phyloP scores from a whole-genome alignment of 2,888 invertebrate species.

The Keiferia lycopersicella region DNA sequence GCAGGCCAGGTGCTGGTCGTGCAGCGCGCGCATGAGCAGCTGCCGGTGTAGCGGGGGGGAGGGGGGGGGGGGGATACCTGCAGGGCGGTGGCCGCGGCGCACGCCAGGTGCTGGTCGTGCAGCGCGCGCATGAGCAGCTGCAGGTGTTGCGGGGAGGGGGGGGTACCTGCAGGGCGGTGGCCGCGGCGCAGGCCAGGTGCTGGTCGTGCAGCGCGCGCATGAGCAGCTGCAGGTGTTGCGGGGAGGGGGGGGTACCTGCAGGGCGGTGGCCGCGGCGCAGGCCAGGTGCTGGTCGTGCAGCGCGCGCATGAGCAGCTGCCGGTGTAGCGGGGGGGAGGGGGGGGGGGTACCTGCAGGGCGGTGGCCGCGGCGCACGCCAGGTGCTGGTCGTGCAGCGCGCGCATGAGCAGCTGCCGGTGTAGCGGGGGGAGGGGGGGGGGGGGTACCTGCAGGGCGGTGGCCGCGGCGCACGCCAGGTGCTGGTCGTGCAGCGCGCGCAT shows the following conservation, averaged over 20 bases:
- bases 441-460: neutral
- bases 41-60: too few relatives aligned
- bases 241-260: conserved; percentile 91
- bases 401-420: conserved; percentile 3
- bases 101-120: conserved; percentile 86
- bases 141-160: too few relatives aligned
- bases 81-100: conserved; percentile 91
- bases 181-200: conserved; percentile 89
- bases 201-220: conserved; percentile 85
- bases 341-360: neutral
- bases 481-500: neutral
- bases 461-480: neutral
- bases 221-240: conserved; percentile 83
- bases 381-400: neutral
- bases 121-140: too few relatives aligned
- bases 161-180: conserved; percentile 90
- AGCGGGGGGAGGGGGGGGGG: too few relatives aligned
- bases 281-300: conserved; percentile 88
- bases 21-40: conserved; percentile 97
- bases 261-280: conserved; percentile 89
- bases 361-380: neutral
- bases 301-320: conserved; percentile 81
- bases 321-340: too few relatives aligned
- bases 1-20: conserved; percentile 90
- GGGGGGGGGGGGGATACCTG: too few relatives aligned